Conservation (phyloP, 2,888 invertebrate genomes). For the Tanytarsus gracilentus region DNA sequence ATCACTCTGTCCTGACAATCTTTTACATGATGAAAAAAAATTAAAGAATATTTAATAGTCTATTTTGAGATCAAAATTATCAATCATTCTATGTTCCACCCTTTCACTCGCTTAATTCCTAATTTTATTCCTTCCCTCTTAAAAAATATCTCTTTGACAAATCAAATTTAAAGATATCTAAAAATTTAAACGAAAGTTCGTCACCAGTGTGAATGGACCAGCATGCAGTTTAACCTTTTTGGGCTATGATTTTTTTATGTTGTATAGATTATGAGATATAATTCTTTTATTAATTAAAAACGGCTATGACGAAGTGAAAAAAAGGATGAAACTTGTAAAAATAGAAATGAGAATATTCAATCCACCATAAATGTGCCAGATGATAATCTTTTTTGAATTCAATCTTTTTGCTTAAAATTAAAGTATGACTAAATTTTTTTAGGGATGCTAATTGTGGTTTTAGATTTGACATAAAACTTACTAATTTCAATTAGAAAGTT, state of each 20-base stretch:
- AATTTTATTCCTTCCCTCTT: not conserved
- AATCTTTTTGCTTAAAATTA: not conserved
- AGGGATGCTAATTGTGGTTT: too few species aligned
- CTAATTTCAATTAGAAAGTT: too few species aligned
- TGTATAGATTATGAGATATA: not conserved
- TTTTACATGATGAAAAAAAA: not conserved
- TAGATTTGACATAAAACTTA: too few species aligned
- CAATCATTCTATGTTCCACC: not conserved
- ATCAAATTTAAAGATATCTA: too few species aligned
- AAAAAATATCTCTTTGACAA: not conserved
- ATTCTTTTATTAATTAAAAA: slow-evolving; percentile 1
- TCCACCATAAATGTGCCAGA: slow-evolving; percentile 17
- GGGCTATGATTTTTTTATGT: not conserved
- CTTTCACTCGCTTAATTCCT: not conserved
- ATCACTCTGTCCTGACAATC: slow-evolving; percentile 22
- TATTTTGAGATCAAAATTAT: slow-evolving; percentile 3
- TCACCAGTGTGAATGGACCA: too few species aligned
- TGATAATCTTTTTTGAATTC: not conserved
- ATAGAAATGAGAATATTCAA: not conserved
- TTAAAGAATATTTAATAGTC: not conserved
- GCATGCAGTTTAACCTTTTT: too few species aligned
- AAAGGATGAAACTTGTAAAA: not conserved
- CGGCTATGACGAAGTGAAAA: not conserved
- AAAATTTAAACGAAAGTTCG: too few species aligned
- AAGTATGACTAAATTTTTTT: too few species aligned